phyloP scores from a whole-genome alignment of 2,888 invertebrate genomes.

The Xiphydria camelus region DNA sequence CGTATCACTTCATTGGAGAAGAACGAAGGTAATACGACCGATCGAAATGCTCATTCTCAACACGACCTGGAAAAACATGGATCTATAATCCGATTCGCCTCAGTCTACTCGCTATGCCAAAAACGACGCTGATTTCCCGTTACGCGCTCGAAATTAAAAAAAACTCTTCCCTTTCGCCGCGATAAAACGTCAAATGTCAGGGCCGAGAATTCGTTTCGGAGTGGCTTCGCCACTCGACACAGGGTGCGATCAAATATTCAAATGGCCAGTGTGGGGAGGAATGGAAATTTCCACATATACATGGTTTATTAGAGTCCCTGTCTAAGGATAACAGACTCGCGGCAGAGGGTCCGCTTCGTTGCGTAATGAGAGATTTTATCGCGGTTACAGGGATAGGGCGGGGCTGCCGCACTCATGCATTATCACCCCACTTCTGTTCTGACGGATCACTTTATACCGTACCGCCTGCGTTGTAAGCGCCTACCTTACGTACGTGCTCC shows the following conservation, averaged over 20 bases:
- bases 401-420: slow-evolving; percentile 49
- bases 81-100: too few species aligned
- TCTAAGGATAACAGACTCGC: slow-evolving; percentile 36
- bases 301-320: slow-evolving; percentile 41
- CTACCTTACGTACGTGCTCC: slow-evolving; percentile 6
- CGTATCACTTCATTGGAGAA: too few species aligned
- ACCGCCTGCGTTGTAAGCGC: slow-evolving; percentile 20
- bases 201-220: too few species aligned
- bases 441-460: slow-evolving; percentile 42
- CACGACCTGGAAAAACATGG: too few species aligned
- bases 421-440: slow-evolving; percentile 48
- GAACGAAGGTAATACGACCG: too few species aligned
- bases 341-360: slow-evolving; percentile 48
- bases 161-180: too few species aligned
- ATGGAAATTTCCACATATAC: slow-evolving; percentile 39
- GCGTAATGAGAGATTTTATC: slow-evolving; percentile 54
- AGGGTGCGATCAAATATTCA: slow-evolving; percentile 4
- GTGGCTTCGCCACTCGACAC: too few species aligned
- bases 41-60: too few species aligned
- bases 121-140: too few species aligned
- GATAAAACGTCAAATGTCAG: too few species aligned
- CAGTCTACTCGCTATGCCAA: too few species aligned
- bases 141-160: too few species aligned
- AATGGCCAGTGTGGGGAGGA: slow-evolving; percentile 23
- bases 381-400: slow-evolving; percentile 53